Percentiles rank a stretch among this genome's conserved stretches.
Evolutionary conservation across 2,888 invertebrate species (phyloP).

Genomic region (Phortica magna): DNA sequence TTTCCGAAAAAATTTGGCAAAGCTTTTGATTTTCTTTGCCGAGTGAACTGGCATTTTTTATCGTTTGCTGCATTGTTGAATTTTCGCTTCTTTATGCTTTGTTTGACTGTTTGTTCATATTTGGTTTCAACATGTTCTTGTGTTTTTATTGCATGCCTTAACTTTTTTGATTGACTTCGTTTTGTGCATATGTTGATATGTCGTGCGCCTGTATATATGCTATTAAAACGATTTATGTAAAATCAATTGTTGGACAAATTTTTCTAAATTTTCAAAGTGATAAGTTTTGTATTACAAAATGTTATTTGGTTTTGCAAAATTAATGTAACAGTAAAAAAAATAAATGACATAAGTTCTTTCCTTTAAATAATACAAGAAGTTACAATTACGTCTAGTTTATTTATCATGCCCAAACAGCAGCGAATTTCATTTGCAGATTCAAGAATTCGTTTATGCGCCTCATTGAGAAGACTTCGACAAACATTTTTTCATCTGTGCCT

Average conservation of each 20-base stretch:
- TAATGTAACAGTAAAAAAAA: neutral
- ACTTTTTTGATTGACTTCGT: neutral
- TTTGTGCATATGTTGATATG: neutral
- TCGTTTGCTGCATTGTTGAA: neutral
- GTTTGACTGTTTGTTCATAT: neutral
- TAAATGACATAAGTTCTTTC: neutral
- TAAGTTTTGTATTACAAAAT: too few relatives aligned
- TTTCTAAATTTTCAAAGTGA: too few relatives aligned
- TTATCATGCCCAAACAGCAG: neutral
- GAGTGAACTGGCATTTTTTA: conserved; percentile 53
- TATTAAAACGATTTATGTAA: neutral
- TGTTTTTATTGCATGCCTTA: neutral
- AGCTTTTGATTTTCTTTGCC: conserved; percentile 67
- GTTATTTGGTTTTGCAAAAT: too few relatives aligned
- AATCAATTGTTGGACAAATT: too few relatives aligned
- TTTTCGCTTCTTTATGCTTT: neutral
- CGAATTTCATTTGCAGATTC: conserved; percentile 47
- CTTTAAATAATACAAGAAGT: neutral
- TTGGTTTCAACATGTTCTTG: neutral
- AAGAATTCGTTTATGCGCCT: conserved; percentile 62
- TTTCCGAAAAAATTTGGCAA: conserved; percentile 67
- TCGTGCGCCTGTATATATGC: neutral
- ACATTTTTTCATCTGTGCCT: conserved; percentile 22
- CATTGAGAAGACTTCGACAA: conserved; percentile 49
- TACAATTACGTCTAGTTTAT: neutral